phyloP scores from a whole-genome alignment of 2,113 vertebrate genomes.

The Varanus komodoensis region DNA sequence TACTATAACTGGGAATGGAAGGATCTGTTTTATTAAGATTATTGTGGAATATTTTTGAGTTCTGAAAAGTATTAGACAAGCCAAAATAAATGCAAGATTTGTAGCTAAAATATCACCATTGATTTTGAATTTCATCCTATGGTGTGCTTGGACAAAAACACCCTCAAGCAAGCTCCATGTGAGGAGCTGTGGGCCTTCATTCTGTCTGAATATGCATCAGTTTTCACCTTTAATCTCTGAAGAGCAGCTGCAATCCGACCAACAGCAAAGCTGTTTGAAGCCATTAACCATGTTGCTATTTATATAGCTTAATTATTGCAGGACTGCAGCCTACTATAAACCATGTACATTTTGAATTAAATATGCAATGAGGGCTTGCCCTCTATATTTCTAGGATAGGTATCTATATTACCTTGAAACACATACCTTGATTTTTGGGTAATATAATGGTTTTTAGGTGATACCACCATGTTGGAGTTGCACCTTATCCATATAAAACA shows the following conservation, averaged over 20 bases:
- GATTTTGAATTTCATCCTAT: not conserved
- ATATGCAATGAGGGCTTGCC: no score
- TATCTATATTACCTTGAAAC: not conserved
- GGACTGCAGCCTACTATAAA: not conserved
- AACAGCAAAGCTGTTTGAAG: not conserved
- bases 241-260: not conserved
- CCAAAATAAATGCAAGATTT: not conserved
- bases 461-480: no score
- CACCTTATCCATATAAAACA: not conserved
- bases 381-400: not conserved
- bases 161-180: no score
- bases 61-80: not conserved
- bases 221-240: not conserved
- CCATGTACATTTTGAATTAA: not conserved
- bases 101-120: not conserved
- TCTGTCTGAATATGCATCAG: no score
- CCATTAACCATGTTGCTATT: not conserved
- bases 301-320: not conserved
- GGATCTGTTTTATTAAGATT: not conserved
- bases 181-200: no score
- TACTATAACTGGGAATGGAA: not conserved
- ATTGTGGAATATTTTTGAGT: conserved; percentile 14
- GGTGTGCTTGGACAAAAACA: no score
- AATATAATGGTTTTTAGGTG: not conserved
- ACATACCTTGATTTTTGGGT: not conserved